Conservation (phyloP, 2,797 vertebrate genomes). For the Kryptopterus vitreolus region DNA sequence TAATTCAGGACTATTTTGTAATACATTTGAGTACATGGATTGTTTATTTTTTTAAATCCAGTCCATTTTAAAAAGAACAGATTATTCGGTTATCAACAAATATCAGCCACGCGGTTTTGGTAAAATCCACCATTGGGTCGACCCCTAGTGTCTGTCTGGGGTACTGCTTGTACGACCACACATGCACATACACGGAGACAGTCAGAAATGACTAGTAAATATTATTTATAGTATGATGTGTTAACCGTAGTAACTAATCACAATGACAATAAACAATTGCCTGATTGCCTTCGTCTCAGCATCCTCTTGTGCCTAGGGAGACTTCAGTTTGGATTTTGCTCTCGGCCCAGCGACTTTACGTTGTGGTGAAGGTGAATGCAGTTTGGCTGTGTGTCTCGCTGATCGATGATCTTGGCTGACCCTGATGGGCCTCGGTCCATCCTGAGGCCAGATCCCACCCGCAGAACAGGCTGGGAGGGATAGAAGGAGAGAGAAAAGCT, state of each 20-base stretch:
- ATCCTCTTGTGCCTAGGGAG: not conserved
- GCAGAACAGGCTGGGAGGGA: not conserved
- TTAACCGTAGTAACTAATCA: not conserved
- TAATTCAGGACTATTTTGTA: too few relatives aligned
- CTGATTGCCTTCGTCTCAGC: not conserved
- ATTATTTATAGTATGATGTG: not conserved
- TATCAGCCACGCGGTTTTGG: too few relatives aligned
- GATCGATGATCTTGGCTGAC: conserved; percentile 35
- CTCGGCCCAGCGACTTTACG: not conserved
- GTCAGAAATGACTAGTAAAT: not conserved
- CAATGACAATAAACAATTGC: not conserved
- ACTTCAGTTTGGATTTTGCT: not conserved
- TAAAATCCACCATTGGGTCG: too few relatives aligned
- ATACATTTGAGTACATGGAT: too few relatives aligned
- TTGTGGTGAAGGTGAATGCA: conserved; percentile 36
- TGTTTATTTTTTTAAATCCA: too few relatives aligned
- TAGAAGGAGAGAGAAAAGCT: not conserved
- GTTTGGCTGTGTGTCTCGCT: conserved; percentile 22
- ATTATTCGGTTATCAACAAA: too few relatives aligned
- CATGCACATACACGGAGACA: not conserved
- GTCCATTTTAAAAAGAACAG: too few relatives aligned
- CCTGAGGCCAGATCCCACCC: not conserved
- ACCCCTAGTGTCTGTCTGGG: not conserved
- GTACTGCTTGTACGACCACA: not conserved
- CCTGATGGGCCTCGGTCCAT: conserved; percentile 25